These are phyloP conservation scores for Aelia acuminata DNA, from an alignment of 2,888 invertebrate genomes.

Conservation along the genomic window DNA sequence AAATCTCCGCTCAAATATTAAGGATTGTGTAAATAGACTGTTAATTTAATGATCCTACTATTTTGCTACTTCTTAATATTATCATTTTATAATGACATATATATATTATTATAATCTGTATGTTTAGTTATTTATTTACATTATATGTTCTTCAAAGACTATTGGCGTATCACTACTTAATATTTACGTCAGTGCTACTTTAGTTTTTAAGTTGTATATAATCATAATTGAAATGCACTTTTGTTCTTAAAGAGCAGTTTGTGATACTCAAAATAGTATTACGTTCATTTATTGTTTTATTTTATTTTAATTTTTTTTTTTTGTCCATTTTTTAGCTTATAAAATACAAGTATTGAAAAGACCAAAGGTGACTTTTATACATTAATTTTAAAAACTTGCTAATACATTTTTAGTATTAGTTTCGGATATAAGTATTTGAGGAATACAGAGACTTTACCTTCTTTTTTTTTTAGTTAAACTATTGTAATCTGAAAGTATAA, in stretches of 20 bases:
- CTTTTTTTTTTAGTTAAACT: not conserved
- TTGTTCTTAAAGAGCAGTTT: constrained; percentile 51
- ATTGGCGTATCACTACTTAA: constrained; percentile 20
- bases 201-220: constrained; percentile 49
- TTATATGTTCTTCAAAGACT: constrained; percentile 25
- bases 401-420: constrained; percentile 45
- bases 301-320: constrained; percentile 47
- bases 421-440: constrained; percentile 12
- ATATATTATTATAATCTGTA: constrained; percentile 16
- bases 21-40: constrained; percentile 55
- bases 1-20: constrained; percentile 56
- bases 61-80: constrained; percentile 49
- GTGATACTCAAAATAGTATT: constrained; percentile 60
- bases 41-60: constrained; percentile 53
- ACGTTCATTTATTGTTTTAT: constrained; percentile 26
- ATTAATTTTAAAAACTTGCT: constrained; percentile 42
- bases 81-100: constrained; percentile 41
- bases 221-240: constrained; percentile 33
- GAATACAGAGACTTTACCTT: constrained; percentile 17
- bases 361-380: constrained; percentile 58
- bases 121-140: constrained; percentile 53
- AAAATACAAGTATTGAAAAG: constrained; percentile 59
- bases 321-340: constrained; percentile 12
- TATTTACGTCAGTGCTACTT: constrained; percentile 26
- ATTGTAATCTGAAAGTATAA: not conserved